phyloP scores from a whole-genome alignment of 2,113 vertebrate species.

The Sylvicapra grimmia region DNA sequence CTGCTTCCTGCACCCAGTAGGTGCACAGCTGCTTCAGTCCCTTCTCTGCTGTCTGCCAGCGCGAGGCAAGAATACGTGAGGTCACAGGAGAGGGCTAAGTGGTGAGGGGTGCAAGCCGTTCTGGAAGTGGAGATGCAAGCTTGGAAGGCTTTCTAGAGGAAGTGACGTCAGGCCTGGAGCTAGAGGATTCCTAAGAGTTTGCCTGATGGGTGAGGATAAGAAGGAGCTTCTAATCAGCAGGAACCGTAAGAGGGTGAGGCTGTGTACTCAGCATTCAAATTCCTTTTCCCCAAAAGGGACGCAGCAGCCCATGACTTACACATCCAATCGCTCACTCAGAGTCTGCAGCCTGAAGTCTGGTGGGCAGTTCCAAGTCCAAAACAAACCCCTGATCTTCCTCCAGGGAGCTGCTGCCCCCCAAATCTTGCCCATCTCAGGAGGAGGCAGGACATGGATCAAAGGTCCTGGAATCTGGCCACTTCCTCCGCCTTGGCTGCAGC shows the following conservation, averaged over 20 bases:
- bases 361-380: neutral
- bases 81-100: neutral
- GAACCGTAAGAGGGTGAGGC: neutral
- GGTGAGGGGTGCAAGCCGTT: neutral
- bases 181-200: neutral
- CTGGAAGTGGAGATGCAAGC: neutral
- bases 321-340: neutral
- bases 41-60: rapidly evolving
- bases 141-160: neutral
- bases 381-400: rapidly evolving
- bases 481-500: neutral
- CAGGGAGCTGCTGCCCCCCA: neutral
- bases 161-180: neutral
- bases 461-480: neutral
- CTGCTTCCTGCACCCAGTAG: rapidly evolving
- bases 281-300: neutral
- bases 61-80: rapidly evolving
- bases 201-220: rapidly evolving
- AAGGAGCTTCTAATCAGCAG: neutral
- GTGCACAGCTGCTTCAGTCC: rapidly evolving
- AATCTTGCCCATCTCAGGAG: neutral
- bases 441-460: neutral
- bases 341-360: rapidly evolving
- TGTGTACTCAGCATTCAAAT: neutral
- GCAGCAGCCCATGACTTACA: neutral